Evolutionary conservation across 2,797 vertebrate genomes (phyloP), one percentile per base, ranked within the genome.

Genomic region (Chaetophractus vellerosus): DNA sequence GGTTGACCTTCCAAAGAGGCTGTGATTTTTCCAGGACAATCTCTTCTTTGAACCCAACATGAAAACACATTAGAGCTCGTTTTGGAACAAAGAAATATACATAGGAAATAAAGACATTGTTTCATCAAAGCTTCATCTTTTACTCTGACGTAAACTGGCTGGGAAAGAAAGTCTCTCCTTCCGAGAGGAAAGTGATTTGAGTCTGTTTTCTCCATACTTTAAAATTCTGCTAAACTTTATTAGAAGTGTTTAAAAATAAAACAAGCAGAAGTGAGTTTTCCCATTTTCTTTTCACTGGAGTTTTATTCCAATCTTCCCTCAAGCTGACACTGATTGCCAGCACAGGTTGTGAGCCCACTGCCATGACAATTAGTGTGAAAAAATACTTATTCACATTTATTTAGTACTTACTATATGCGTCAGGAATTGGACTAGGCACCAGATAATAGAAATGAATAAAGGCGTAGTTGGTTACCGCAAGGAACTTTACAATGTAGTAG

Each of bases 21-120:
- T 50, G 71, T 45, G 63, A 88, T 95, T 94, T 96, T 83, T 96
- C 88, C 82, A 91, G 91, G 97, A 88, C 86, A 98, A 94, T 93
- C 76, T 95, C 68, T 96, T 87, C 96, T 93, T 96, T 71, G 12
- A 98, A 97, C 75, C 69, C 74, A 96, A 92, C 83, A 89, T 78
- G 93, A 97, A 97, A 96, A 78, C 96, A 97, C 91, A 88, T 95
- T 94, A 97, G 92, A 21, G 88, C 72, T 96, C 96, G 85, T 97
- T 97, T 81, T 5, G 87, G 96, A 97, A 97, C 97, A 98, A 96
- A 97, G 96, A 96, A 96, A 97, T 96, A 97, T 96, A 97, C 95
- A 97, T 96, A 98, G 96, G 97, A 98, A 97, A 96, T 96, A 97
- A 94, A 96, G 96, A 96, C 97, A 97, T 96, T 97, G 97, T 97